These are phyloP conservation scores for Drosophila pseudoananassae DNA, from an alignment of 1,140 invertebrate species.

Conservation along the genomic window DNA sequence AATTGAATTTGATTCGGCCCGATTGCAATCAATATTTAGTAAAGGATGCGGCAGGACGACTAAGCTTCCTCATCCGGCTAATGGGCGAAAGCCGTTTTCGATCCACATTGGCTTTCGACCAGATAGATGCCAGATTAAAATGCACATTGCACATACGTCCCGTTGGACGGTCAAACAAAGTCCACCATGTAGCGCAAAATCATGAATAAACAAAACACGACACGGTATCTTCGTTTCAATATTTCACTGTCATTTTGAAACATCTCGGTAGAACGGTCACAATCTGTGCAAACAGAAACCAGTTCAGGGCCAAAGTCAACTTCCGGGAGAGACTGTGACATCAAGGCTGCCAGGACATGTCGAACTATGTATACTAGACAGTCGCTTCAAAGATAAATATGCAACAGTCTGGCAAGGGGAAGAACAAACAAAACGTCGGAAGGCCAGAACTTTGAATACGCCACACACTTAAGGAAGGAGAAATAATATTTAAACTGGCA, in stretches of 20 bases:
- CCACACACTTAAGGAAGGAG: neutral
- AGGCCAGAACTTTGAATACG: neutral
- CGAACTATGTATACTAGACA: constrained; percentile 22
- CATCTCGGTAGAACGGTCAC: constrained; percentile 18
- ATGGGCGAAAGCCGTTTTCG: constrained; percentile 31
- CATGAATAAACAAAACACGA: constrained; percentile 59
- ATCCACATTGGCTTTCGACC: constrained; percentile 9
- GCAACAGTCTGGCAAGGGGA: constrained; percentile 32
- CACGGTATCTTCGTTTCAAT: constrained; percentile 31
- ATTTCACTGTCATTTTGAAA: constrained; percentile 65
- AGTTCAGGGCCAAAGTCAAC: constrained; percentile 38
- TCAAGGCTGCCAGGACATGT: constrained; percentile 17
- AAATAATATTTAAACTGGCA: constrained; percentile 1
- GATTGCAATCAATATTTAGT: constrained; percentile 63
- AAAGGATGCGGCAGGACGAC: constrained; percentile 13
- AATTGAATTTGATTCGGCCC: constrained; percentile 69
- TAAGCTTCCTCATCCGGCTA: constrained; percentile 37
- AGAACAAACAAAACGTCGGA: constrained; percentile 9
- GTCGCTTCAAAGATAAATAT: constrained; percentile 34
- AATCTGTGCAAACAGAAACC: constrained; percentile 57
- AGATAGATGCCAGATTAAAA: constrained; percentile 41
- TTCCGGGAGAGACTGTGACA: constrained; percentile 8
- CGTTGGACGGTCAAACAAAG: constrained; percentile 37
- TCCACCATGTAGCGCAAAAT: constrained; percentile 14
- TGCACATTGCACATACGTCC: constrained; percentile 65